These are phyloP conservation scores for Aurelia aurita DNA, from an alignment of 30 jellyfish, hydroid and myxozoan genomes.

Conservation along the genomic window DNA sequence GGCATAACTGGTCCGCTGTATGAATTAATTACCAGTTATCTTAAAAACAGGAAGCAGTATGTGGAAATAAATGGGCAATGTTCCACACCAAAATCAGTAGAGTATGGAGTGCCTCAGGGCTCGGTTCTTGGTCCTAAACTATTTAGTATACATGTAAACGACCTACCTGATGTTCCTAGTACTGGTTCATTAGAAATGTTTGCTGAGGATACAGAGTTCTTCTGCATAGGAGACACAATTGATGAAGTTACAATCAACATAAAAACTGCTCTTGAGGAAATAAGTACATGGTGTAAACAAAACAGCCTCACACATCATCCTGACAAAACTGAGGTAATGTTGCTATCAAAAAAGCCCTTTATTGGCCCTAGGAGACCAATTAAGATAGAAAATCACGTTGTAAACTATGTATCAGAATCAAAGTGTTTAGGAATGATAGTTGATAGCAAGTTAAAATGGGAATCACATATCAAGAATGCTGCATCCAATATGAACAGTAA, in stretches of 20 bases:
- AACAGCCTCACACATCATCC: too few relatives aligned
- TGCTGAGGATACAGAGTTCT: conserved; percentile 19
- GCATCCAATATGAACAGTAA: conserved; percentile 48
- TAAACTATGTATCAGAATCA: conserved; percentile 42
- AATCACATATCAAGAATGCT: conserved; percentile 40
- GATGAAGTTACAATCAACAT: conserved; percentile 28
- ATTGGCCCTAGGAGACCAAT: conserved; percentile 4
- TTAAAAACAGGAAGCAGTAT: background rate
- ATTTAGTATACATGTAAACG: background rate
- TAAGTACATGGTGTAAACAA: conserved; percentile 7
- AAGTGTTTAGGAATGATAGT: conserved; percentile 38
- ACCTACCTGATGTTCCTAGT: conserved; percentile 35
- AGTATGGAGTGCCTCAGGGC: background rate
- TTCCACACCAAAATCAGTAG: background rate
- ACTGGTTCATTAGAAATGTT: conserved; percentile 18
- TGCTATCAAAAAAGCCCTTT: conserved; percentile 32
- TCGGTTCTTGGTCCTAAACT: background rate
- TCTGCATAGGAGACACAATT: conserved; percentile 24
- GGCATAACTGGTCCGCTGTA: too few relatives aligned
- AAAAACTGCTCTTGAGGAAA: conserved; percentile 28
- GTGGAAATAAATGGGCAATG: background rate
- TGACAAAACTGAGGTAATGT: conserved; percentile 7
- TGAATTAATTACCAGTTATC: too few relatives aligned
- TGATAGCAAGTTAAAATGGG: conserved; percentile 38
- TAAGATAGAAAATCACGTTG: conserved; percentile 22